These are phyloP conservation scores for Octodon degus DNA, from an alignment of 2,113 vertebrate species.

Conservation along the genomic window DNA sequence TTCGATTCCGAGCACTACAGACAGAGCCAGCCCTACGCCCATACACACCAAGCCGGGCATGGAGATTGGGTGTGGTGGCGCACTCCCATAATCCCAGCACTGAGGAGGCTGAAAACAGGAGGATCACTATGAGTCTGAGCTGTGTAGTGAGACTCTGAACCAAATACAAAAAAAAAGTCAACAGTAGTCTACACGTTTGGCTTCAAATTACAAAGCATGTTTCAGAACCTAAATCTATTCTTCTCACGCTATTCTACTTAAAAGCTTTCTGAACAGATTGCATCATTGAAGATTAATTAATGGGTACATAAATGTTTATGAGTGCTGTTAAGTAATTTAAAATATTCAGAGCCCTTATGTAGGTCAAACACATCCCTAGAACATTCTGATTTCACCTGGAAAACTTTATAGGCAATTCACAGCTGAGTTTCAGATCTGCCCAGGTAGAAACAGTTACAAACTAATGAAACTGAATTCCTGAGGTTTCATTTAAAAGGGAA, in stretches of 20 bases:
- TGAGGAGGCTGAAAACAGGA: no score
- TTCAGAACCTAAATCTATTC: background rate
- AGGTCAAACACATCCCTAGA: background rate
- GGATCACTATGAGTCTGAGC: no score
- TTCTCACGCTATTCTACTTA: background rate
- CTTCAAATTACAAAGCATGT: background rate
- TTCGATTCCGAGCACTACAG: no score
- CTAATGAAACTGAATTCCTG: background rate
- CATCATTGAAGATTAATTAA: conserved; percentile 11
- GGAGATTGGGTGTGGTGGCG: no score
- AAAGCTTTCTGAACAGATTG: background rate
- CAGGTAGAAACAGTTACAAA: background rate
- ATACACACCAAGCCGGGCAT: no score
- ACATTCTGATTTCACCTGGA: background rate
- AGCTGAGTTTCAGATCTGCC: background rate
- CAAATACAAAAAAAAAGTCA: background rate
- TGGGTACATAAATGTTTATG: conserved; percentile 16
- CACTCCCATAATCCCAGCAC: no score
- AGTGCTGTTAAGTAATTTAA: background rate
- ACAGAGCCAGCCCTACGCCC: no score
- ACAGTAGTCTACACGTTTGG: background rate
- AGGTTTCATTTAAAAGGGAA: background rate
- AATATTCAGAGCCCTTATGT: background rate
- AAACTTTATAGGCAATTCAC: background rate
- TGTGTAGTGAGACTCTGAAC: no score